These are phyloP conservation scores for Pelochelys cantorii DNA, from an alignment of 2,797 vertebrate species.

Conservation along the genomic window DNA sequence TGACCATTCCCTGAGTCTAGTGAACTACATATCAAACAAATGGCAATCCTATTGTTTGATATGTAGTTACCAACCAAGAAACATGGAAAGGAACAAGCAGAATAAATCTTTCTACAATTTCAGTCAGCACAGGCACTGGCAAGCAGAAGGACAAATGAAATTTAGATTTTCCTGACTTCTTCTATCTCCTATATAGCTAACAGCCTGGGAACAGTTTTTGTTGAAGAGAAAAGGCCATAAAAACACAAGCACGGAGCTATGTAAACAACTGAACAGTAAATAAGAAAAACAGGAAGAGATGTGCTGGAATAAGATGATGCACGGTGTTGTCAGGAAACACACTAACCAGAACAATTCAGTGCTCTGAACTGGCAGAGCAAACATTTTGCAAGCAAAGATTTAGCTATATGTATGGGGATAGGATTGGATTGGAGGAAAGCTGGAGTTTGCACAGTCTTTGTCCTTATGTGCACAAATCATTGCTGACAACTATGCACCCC, in stretches of 20 bases:
- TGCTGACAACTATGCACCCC: neutral
- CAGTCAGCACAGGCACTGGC: neutral
- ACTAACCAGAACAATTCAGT: neutral
- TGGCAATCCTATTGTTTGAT: neutral
- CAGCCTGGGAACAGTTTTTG: neutral
- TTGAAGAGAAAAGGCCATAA: neutral
- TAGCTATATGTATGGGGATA: constrained; percentile 22
- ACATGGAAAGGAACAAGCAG: neutral
- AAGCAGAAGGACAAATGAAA: neutral
- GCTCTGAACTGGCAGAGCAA: neutral
- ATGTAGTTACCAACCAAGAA: neutral
- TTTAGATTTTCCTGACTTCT: constrained; percentile 26
- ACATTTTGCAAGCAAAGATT: constrained; percentile 24
- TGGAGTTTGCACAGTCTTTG: neutral
- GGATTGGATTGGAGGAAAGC: constrained; percentile 21
- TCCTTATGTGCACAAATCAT: neutral
- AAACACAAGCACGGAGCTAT: neutral
- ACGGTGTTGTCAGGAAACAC: neutral
- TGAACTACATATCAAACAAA: constrained; percentile 12
- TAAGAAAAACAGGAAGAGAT: neutral
- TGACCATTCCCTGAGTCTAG: neutral
- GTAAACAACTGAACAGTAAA: neutral
- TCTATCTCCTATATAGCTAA: constrained; percentile 2
- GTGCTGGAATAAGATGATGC: neutral
- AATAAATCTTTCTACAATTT: neutral